Conservation (phyloP, 2,888 invertebrate species). For the Mallateleia sp. region DNA sequence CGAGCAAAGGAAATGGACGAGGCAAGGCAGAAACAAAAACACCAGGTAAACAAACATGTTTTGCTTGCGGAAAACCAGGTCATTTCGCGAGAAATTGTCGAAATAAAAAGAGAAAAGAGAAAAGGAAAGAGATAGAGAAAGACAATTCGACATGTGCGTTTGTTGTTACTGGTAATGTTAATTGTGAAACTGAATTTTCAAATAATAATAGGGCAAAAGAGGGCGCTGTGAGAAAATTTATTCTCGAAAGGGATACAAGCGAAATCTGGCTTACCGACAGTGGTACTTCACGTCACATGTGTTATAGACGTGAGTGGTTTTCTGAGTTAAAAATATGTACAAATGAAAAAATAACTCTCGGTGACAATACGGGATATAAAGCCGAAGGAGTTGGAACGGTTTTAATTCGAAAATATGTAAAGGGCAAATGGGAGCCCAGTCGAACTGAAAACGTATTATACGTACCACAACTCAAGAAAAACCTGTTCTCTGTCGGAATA, state of each 20-base stretch:
- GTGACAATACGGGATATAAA: slow-evolving; percentile 71
- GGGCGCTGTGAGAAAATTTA: not conserved
- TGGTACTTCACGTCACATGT: slow-evolving; percentile 67
- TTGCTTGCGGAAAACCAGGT: no score
- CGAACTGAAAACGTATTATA: slow-evolving; percentile 79
- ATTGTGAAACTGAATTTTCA: no score
- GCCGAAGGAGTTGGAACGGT: slow-evolving; percentile 74
- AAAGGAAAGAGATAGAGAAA: no score
- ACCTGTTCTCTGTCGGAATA: slow-evolving; percentile 80
- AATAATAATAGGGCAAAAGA: no score
- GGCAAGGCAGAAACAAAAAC: no score
- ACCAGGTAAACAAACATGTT: no score
- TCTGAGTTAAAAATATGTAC: slow-evolving; percentile 28
- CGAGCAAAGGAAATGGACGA: no score
- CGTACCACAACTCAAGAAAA: slow-evolving; percentile 78
- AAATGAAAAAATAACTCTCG: slow-evolving; percentile 51
- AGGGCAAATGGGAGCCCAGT: slow-evolving; percentile 70
- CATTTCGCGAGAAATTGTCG: no score
- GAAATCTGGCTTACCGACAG: slow-evolving; percentile 79
- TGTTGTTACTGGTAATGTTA: no score
- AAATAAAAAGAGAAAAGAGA: no score
- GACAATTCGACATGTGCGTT: no score
- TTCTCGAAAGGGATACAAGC: slow-evolving; percentile 14
- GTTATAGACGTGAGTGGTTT: slow-evolving; percentile 77
- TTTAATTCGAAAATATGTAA: slow-evolving; percentile 64